Percentiles rank a stretch among this genome's conserved stretches.
phyloP scores from a whole-genome alignment of 2,113 vertebrate species.

The Octodon degus region DNA sequence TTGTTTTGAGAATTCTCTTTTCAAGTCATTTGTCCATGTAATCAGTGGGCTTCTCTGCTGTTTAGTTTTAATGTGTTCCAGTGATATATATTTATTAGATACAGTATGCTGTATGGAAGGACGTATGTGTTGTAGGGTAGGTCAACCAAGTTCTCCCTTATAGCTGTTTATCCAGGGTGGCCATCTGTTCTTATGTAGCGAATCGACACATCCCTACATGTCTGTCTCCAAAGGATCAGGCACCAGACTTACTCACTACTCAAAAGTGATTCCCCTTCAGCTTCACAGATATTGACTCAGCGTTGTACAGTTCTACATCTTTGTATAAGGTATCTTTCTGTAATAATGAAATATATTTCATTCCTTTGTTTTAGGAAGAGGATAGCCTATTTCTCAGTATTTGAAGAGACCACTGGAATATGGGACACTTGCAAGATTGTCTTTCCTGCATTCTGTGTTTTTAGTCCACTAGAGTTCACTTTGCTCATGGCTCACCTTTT shows the following conservation, averaged over 20 bases:
- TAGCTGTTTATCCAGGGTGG: neutral
- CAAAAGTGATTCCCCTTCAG: neutral
- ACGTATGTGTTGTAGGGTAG: neutral
- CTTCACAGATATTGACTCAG: neutral
- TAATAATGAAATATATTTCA: neutral
- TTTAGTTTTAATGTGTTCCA: neutral
- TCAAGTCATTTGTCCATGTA: neutral
- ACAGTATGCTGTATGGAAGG: neutral
- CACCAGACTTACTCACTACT: neutral
- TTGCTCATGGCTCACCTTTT: constrained; percentile 32
- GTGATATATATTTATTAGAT: no score
- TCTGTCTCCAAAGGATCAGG: neutral
- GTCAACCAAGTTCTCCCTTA: neutral
- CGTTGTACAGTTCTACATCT: neutral
- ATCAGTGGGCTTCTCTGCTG: neutral
- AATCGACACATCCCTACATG: neutral
- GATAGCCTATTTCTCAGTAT: neutral
- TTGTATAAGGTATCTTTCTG: neutral
- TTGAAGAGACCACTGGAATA: constrained; percentile 17
- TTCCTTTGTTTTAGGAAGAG: constrained; percentile 38
- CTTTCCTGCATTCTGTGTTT: neutral
- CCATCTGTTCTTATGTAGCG: neutral
- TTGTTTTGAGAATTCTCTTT: neutral
- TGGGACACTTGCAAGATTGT: neutral
- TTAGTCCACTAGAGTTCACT: neutral